These are phyloP conservation scores for Forbesichthys papilliferus DNA, from an alignment of 2,113 vertebrate genomes.

Conservation along the genomic window DNA sequence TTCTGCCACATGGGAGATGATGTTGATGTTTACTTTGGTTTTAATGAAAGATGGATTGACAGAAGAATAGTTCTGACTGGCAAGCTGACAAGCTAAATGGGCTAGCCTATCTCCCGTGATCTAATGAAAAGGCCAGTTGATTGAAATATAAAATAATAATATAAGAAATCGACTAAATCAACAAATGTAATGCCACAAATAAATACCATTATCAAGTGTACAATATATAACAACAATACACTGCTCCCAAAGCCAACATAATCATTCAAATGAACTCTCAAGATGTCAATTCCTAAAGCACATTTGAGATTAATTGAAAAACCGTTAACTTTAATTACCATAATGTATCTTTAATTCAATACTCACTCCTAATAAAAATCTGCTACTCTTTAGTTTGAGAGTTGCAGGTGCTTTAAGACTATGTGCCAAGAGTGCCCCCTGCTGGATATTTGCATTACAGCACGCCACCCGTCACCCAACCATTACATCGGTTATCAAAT, in stretches of 20 bases:
- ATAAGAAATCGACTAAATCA: conserved; percentile 6
- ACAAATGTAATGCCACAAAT: not conserved
- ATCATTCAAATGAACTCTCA: conserved; percentile 13
- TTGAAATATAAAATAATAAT: conserved; percentile 31
- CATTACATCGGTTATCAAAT: conserved; percentile 22
- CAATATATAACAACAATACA: not conserved
- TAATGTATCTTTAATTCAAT: conserved; percentile 40
- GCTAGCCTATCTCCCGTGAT: not conserved
- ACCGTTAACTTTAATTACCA: conserved; percentile 22
- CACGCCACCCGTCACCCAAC: conserved; percentile 6
- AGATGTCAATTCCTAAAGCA: conserved; percentile 1
- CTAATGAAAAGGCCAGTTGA: not conserved
- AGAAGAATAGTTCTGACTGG: conserved; percentile 6
- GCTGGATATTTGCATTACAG: conserved; percentile 43
- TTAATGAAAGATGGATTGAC: conserved; percentile 33
- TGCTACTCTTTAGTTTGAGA: conserved; percentile 4
- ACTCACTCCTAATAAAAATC: conserved; percentile 26
- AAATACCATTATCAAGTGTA: not conserved
- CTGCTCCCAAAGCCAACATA: not conserved
- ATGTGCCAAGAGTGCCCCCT: conserved; percentile 74
- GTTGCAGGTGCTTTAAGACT: conserved; percentile 9
- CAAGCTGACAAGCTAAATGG: conserved; percentile 23
- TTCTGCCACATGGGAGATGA: conserved; percentile 33
- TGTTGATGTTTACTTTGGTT: conserved; percentile 53
- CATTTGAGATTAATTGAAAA: conserved; percentile 26